Percentiles rank a stretch among this genome's conserved stretches.
Evolutionary conservation across 2,888 invertebrate species (phyloP).

Genomic region (Drosophila longiperda): DNA sequence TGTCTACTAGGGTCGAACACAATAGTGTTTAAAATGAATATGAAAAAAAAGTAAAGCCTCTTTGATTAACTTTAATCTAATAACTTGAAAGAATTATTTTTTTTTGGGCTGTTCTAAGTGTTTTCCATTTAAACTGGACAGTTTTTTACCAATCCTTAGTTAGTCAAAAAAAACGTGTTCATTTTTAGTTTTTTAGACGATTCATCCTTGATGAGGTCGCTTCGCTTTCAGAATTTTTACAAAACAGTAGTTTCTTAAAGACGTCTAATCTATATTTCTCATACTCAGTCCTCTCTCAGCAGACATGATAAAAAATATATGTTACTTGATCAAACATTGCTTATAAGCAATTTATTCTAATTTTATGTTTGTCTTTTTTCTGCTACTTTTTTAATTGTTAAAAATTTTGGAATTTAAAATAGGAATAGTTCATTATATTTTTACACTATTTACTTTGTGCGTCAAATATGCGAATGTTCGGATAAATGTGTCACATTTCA

Average conservation of each 20-base stretch:
- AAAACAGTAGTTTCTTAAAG: background rate
- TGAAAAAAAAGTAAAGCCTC: background rate
- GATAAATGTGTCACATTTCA: conserved; percentile 18
- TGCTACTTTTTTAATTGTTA: conserved; percentile 22
- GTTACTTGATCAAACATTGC: background rate
- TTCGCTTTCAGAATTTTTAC: background rate
- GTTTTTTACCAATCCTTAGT: background rate
- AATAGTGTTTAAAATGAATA: no score
- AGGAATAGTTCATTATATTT: conserved; percentile 33
- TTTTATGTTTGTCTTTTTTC: conserved; percentile 12
- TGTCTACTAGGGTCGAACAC: conserved; percentile 38
- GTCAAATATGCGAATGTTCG: conserved; percentile 23
- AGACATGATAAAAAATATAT: conserved; percentile 2
- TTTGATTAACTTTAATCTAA: background rate
- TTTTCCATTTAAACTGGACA: background rate
- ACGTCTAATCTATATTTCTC: background rate
- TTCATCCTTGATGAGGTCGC: background rate
- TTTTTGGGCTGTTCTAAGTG: background rate
- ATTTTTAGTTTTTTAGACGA: background rate
- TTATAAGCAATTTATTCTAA: background rate
- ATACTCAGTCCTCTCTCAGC: background rate
- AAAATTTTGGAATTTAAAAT: conserved; percentile 40
- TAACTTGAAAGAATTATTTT: background rate
- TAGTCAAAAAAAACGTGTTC: background rate
- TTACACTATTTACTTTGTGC: conserved; percentile 25